Base-by-base conservation (phyloP, 2,113 vertebrate species). In the Pelecanus crispus region DNA sequence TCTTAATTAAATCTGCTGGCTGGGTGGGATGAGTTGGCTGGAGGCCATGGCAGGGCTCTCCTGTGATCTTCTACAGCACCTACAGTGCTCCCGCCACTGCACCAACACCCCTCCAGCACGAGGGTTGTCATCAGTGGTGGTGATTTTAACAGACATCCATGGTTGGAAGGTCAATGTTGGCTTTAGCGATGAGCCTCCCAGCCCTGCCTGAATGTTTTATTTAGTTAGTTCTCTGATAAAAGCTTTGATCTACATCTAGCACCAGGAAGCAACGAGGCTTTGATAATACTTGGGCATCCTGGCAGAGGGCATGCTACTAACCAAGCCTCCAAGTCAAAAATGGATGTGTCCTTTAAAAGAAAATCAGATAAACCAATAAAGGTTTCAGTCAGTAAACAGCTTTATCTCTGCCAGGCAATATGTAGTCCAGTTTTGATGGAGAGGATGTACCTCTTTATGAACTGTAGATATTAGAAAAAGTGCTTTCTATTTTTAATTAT, bases 181-280 rank as follows among this genome's bases (percentile, higher is more conserved):
- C 88, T 97, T 89, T 53, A 84, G 83, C 87, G 73, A 31, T 0
- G 0, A 91, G 78, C 78, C 91, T 97, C 70, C 45, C 62, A 90
- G 86, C 86, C 47, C 62, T 90, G 81, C 50, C 94, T 73, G 86
- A 45, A 80, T 93, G 81, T 91, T 95, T 95, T 87, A 97, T 97
- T 95, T 94, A 88, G 68, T 88, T 73, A 19, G 34, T 87, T 85
- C 67, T 65, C 86, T 88, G 84, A 92, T 97, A 97, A 96, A 93
- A 97, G 97, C 91, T 94, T 95, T 97, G 97, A 97, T 92, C 94
- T 97, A 97, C 70, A 94, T 96, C 94, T 58, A 77, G 89, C 92
- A 73, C 66, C 70, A 66, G 94, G 84, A 95, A 87, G 91, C n/a
- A 1, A 47, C 3, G 22, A 85, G 58, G 86, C 87, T 97, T 87